Conservation (phyloP, 2,113 vertebrate genomes). For the Fulica atra region DNA sequence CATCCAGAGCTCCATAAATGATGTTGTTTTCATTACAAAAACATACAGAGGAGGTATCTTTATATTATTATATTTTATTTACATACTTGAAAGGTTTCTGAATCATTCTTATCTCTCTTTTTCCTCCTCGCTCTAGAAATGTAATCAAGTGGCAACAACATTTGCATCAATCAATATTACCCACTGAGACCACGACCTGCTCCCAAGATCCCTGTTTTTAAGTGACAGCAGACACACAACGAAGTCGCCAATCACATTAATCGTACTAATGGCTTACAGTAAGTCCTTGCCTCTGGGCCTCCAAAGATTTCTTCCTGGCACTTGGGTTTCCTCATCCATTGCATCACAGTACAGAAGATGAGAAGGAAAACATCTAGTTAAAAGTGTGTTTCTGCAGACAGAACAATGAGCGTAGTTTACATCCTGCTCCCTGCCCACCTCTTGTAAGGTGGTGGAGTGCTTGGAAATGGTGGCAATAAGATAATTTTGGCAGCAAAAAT, state of each 20-base stretch:
- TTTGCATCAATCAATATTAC: background rate
- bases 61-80: background rate
- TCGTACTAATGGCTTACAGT: background rate
- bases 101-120: background rate
- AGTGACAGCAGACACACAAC: background rate
- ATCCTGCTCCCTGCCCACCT: background rate
- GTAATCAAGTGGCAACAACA: background rate
- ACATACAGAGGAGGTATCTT: background rate
- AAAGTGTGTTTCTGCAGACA: background rate
- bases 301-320: background rate
- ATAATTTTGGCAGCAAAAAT: background rate
- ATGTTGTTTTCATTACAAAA: background rate
- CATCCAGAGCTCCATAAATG: background rate
- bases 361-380: background rate
- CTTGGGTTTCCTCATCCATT: background rate
- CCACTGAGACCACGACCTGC: background rate
- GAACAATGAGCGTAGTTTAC: background rate
- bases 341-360: background rate
- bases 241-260: background rate
- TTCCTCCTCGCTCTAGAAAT: background rate
- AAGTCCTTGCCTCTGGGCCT: background rate
- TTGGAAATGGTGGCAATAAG: background rate
- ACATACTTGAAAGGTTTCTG: background rate
- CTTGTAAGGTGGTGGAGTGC: background rate
- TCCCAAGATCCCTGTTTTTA: background rate